Evolutionary conservation across 1,140 invertebrate species (phyloP).

Genomic region (Holotrichia oblita): DNA sequence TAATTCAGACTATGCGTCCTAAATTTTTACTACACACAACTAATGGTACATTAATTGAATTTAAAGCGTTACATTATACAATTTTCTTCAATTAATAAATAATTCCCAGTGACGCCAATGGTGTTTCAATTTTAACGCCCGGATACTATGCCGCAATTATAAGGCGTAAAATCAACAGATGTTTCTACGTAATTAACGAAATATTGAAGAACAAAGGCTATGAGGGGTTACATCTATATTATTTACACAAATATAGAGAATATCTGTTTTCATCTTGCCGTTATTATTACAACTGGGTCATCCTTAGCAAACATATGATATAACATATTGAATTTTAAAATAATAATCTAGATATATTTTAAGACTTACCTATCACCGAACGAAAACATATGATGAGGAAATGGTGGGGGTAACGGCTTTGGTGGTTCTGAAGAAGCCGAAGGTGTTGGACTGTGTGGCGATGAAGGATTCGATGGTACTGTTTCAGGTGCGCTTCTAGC

Average conservation of each 20-base stretch:
- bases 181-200: constrained; percentile 22
- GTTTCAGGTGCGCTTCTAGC: constrained; percentile 48
- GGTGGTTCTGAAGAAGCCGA: constrained; percentile 54
- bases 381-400: constrained; percentile 58
- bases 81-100: constrained; percentile 34
- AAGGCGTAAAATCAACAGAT: constrained; percentile 30
- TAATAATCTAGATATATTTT: neutral
- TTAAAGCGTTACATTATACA: constrained; percentile 23
- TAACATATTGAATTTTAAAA: too few relatives aligned
- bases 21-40: neutral
- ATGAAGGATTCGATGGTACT: constrained; percentile 53
- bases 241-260: neutral
- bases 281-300: neutral
- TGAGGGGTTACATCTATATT: neutral
- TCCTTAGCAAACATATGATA: too few relatives aligned
- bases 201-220: neutral
- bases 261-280: neutral
- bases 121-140: constrained; percentile 24
- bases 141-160: constrained; percentile 21
- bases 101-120: constrained; percentile 18
- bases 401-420: constrained; percentile 51
- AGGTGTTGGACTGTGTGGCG: constrained; percentile 56
- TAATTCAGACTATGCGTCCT: neutral
- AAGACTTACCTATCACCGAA: constrained; percentile 57
- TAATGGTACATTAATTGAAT: constrained; percentile 22